Evolutionary conservation across 30 jellyfish, hydroid and myxozoan species (phyloP), one percentile per base, ranked within the genome.

Genomic region (Aurelia coerulea): DNA sequence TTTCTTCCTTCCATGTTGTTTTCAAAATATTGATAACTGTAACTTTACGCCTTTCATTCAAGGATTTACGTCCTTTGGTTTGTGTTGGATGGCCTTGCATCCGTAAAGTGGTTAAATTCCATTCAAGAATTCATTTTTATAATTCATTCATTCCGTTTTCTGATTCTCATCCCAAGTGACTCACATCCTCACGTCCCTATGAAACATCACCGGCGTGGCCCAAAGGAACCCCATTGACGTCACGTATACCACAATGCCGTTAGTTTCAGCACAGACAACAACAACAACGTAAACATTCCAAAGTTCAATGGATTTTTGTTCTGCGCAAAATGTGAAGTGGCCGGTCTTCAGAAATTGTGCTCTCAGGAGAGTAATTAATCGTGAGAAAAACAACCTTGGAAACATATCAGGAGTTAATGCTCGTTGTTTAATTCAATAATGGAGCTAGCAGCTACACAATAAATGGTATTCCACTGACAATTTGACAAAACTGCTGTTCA

Each of bases 71-170:
- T 70, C 16, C 17, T 70, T 70, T 70, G 80, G 80, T 70, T 10
- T 1, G 33, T 13, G 33, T 70, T 70, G 56, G 62, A 50, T 52
- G 66, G 60, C 89, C 54, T 79, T 65, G 80, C 80, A 79, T 79
- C 89, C 89, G 80, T 79, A 60, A 79, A 79, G 62, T 51, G 89
- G 80, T 79, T 65, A 31, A 51, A 46, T 46, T 64, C 89, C 73
- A 79, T 64, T 79, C 81, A 79, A 9, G 32, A 3, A 41, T 65
- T 42, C 63, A 62, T 79, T 64, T 65, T 42, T 59, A 9, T 29
- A n/a, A 50, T 14, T 50, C 46, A 64, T 79, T 52, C 80, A 79
- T 52, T 46, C 56, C 56, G 56, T 6, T 4, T 5, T 6, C 56
- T 1, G 8, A 7, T 46, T 46, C 56, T 46, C 56, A 46, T 63